These are phyloP conservation scores for Gnathonemus echidnorhynchus DNA, from an alignment of 2,113 vertebrate species.

Conservation along the genomic window DNA sequence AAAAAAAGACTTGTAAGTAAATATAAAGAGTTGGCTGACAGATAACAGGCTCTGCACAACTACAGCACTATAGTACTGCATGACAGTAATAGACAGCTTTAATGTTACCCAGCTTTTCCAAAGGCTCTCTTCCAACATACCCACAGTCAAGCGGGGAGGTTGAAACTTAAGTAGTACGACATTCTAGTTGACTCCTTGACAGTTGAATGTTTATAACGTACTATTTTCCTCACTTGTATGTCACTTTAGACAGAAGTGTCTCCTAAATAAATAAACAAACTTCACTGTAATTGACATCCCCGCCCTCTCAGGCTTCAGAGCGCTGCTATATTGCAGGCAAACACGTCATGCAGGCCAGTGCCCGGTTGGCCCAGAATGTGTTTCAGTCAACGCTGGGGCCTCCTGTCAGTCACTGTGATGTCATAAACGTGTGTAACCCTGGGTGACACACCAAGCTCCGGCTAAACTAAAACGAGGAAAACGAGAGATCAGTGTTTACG, in stretches of 20 bases:
- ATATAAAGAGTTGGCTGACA: not conserved
- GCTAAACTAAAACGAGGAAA: not conserved
- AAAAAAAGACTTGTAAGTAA: not conserved
- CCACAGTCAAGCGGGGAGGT: not conserved
- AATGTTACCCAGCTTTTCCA: not conserved
- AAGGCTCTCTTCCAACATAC: not conserved
- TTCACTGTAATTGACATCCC: not conserved
- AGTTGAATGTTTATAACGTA: not conserved
- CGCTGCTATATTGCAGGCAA: not conserved
- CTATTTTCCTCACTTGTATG: not conserved
- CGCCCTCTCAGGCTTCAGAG: not conserved
- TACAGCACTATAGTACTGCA: not conserved
- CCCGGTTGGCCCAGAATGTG: not conserved
- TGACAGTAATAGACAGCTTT: conserved; percentile 1
- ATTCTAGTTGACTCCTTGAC: not conserved
- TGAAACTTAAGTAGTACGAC: not conserved
- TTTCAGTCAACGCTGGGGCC: not conserved
- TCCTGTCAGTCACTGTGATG: not conserved
- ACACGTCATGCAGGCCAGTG: not conserved
- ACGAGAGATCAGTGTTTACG: not conserved
- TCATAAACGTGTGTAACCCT: not conserved
- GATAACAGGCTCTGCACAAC: not conserved
- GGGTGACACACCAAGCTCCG: not conserved
- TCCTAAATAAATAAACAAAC: not conserved
- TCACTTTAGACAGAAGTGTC: not conserved